These are phyloP conservation scores for Kradibia gibbosae DNA, from an alignment of 1,140 invertebrate species.

Conservation along the genomic window DNA sequence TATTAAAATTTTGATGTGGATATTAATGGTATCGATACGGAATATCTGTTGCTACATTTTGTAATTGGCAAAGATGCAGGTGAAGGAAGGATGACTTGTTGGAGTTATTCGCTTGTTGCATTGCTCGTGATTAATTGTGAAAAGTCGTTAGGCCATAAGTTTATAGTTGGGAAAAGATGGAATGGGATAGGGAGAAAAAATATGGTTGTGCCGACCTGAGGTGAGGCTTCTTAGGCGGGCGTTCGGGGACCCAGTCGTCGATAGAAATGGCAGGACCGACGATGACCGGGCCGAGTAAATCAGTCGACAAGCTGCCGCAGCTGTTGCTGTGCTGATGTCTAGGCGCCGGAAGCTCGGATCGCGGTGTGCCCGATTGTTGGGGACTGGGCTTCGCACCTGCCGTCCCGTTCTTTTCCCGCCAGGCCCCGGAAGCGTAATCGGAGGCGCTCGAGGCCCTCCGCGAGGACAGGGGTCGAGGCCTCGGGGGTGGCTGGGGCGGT, in stretches of 20 bases:
- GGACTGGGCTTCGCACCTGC: too few relatives aligned
- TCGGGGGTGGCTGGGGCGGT: slow-evolving; percentile 75
- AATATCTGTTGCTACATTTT: too few relatives aligned
- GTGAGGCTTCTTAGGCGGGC: slow-evolving; percentile 83
- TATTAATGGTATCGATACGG: too few relatives aligned
- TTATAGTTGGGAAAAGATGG: too few relatives aligned
- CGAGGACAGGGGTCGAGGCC: slow-evolving; percentile 73
- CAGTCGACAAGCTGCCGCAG: slow-evolving; percentile 76
- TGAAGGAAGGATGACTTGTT: too few relatives aligned
- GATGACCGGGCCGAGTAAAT: slow-evolving; percentile 77
- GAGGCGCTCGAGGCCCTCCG: slow-evolving; percentile 80
- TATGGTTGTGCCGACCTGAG: slow-evolving; percentile 70
- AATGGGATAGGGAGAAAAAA: background rate
- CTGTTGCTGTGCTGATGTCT: slow-evolving; percentile 77
- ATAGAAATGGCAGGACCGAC: slow-evolving; percentile 78
- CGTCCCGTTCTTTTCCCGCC: slow-evolving; percentile 61
- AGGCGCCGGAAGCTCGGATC: slow-evolving; percentile 52
- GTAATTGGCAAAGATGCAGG: too few relatives aligned
- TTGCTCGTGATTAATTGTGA: too few relatives aligned
- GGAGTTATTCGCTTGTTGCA: too few relatives aligned
- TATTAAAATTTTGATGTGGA: too few relatives aligned
- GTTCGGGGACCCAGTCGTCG: slow-evolving; percentile 82
- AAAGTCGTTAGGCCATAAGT: too few relatives aligned
- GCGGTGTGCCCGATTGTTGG: background rate
- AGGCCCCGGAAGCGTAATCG: slow-evolving; percentile 75